Conservation (phyloP, 2,113 vertebrate species). For the Addax nasomaculatus region DNA sequence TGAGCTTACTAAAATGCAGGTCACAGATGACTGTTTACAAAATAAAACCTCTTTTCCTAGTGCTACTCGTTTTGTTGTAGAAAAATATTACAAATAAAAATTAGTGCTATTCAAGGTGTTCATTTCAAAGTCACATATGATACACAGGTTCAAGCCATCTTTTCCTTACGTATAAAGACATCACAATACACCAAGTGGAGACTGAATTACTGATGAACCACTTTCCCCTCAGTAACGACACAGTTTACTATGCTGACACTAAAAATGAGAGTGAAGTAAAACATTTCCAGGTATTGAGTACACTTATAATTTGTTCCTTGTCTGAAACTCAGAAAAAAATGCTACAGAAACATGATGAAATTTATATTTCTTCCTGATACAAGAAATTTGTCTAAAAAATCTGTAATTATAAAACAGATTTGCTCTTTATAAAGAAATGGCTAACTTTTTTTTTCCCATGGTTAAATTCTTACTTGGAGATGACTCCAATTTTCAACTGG, state of each 20-base stretch:
- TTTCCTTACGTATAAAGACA: neutral
- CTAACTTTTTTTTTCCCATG: neutral
- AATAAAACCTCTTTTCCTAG: constrained; percentile 78
- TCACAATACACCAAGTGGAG: neutral
- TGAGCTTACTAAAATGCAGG: constrained; percentile 54
- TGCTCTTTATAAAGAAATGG: constrained; percentile 30
- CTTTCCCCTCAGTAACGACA: neutral
- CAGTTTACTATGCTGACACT: neutral
- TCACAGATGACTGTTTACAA: constrained; percentile 67
- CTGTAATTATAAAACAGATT: constrained; percentile 46
- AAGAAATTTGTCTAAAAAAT: constrained; percentile 51
- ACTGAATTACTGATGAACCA: neutral
- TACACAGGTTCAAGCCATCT: neutral
- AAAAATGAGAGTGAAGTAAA: neutral
- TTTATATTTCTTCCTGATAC: constrained; percentile 31
- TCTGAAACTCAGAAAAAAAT: constrained; percentile 39
- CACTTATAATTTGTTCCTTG: neutral
- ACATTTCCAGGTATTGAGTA: neutral
- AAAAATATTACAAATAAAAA: constrained; percentile 60
- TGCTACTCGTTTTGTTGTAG: constrained; percentile 46
- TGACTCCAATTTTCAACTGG: neutral
- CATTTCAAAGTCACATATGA: neutral
- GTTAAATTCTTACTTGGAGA: constrained; percentile 18
- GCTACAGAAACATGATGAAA: constrained; percentile 23
- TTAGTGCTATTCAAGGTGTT: constrained; percentile 52